A percentile compares a stretch with the other conserved stretches of the same genome.
These are phyloP conservation scores for Aquatica leii DNA, from an alignment of 2,888 invertebrate genomes.

Conservation along the genomic window DNA sequence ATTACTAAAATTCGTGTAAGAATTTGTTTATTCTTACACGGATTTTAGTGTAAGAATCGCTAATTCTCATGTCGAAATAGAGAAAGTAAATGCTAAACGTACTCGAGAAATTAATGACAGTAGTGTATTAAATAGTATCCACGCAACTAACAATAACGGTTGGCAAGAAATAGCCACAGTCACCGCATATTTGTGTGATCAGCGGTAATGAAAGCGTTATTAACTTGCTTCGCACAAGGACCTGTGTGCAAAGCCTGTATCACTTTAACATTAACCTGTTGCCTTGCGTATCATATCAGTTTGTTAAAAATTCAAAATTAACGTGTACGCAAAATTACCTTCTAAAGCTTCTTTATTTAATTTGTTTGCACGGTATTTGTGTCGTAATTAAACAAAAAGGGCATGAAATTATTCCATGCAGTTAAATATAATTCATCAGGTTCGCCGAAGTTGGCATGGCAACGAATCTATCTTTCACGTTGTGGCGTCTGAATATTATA, in stretches of 20 bases:
- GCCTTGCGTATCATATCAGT: conserved; percentile 5
- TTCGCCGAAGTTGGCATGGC: conserved; percentile 36
- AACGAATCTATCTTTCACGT: conserved; percentile 35
- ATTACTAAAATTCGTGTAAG: too few species aligned
- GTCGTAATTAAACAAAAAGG: conserved; percentile 15
- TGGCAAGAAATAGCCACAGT: conserved; percentile 22
- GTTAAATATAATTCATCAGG: conserved; percentile 41
- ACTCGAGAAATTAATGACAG: too few species aligned
- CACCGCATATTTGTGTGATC: conserved; percentile 30
- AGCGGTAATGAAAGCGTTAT: conserved; percentile 35
- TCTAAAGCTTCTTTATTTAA: conserved; percentile 8
- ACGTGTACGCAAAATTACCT: not conserved
- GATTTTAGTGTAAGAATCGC: too few species aligned
- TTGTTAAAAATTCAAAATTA: not conserved
- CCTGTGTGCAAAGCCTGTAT: conserved; percentile 31
- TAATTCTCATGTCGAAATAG: too few species aligned
- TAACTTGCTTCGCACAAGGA: conserved; percentile 32
- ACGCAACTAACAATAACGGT: too few species aligned
- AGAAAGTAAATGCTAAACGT: too few species aligned
- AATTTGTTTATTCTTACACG: too few species aligned
- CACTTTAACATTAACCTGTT: conserved; percentile 39
- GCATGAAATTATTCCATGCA: conserved; percentile 26
- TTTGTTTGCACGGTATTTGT: not conserved
- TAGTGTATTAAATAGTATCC: too few species aligned
- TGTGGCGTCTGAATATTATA: conserved; percentile 37